These are phyloP conservation scores for Nudaria mundana DNA, from an alignment of 2,888 invertebrate species.

Conservation along the genomic window DNA sequence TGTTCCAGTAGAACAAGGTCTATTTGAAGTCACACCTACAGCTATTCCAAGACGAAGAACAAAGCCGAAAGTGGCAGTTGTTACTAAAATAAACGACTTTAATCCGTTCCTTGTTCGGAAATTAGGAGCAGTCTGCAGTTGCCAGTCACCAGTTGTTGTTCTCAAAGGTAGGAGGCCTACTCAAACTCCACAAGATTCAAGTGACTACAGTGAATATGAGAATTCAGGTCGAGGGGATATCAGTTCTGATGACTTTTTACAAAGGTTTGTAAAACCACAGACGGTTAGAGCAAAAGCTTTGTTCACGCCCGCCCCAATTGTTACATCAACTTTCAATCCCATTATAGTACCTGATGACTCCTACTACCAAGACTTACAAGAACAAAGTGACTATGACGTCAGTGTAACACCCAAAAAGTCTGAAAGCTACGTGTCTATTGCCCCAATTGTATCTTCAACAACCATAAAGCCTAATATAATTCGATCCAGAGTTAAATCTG, in stretches of 20 bases:
- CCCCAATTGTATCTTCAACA: slow-evolving; percentile 49
- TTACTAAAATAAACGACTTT: slow-evolving; percentile 86
- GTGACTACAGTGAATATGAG: slow-evolving; percentile 55
- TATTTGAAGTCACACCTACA: slow-evolving; percentile 62
- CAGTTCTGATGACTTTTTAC: slow-evolving; percentile 44
- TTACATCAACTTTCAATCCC: slow-evolving; percentile 68
- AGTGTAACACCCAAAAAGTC: slow-evolving; percentile 50
- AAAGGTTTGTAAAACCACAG: slow-evolving; percentile 45
- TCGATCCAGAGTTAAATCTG: slow-evolving; percentile 59
- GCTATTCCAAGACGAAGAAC: slow-evolving; percentile 50
- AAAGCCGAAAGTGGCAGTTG: slow-evolving; percentile 79
- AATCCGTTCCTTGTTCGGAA: slow-evolving; percentile 86
- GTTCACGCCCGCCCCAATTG: slow-evolving; percentile 51
- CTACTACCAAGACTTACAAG: slow-evolving; percentile 69
- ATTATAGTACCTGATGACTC: slow-evolving; percentile 77
- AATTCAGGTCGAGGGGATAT: slow-evolving; percentile 55
- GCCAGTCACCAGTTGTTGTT: slow-evolving; percentile 80
- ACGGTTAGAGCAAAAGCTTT: slow-evolving; percentile 20
- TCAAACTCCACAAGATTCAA: slow-evolving; percentile 47
- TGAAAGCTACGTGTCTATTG: slow-evolving; percentile 53
- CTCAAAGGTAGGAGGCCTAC: slow-evolving; percentile 72
- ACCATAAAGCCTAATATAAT: slow-evolving; percentile 57
- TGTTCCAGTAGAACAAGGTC: slow-evolving; percentile 57
- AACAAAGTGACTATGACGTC: slow-evolving; percentile 48
- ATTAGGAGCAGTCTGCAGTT: slow-evolving; percentile 87